Conservation (phyloP, 2,888 invertebrate species). For the Dromius quadrimaculatus region DNA sequence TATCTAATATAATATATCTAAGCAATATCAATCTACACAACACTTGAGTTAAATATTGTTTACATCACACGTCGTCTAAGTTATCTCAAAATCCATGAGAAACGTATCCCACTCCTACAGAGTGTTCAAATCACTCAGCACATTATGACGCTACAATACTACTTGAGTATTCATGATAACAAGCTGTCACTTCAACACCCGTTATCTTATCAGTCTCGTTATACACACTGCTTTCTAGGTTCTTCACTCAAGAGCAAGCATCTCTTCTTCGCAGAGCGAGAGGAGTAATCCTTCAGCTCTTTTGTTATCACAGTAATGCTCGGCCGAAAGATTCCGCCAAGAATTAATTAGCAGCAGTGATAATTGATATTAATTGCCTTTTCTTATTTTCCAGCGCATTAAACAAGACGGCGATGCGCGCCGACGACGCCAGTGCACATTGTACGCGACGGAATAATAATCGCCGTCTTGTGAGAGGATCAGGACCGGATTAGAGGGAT, state of each 20-base stretch:
- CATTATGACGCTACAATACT: too few species aligned
- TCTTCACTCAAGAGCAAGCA: too few species aligned
- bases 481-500: slow-evolving; percentile 25
- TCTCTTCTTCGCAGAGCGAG: neutral
- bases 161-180: slow-evolving; percentile 37
- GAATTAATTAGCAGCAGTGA: slow-evolving; percentile 61
- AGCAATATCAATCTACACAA: too few species aligned
- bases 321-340: slow-evolving; percentile 56
- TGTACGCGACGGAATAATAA: slow-evolving; percentile 49
- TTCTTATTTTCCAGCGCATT: slow-evolving; percentile 61
- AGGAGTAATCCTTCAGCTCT: slow-evolving; percentile 50
- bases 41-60: too few species aligned
- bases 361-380: slow-evolving; percentile 64
- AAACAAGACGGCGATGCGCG: slow-evolving; percentile 55
- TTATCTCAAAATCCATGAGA: too few species aligned
- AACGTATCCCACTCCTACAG: too few species aligned
- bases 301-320: slow-evolving; percentile 56
- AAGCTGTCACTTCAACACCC: slow-evolving; percentile 48
- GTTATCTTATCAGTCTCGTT: slow-evolving; percentile 44
- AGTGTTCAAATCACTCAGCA: too few species aligned
- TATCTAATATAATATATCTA: too few species aligned
- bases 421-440: slow-evolving; percentile 34
- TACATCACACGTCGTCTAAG: too few species aligned
- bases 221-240: slow-evolving; percentile 26
- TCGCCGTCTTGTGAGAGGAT: slow-evolving; percentile 32